Conservation (phyloP, 2,113 vertebrate genomes). For the Anser brachyrhynchus region DNA sequence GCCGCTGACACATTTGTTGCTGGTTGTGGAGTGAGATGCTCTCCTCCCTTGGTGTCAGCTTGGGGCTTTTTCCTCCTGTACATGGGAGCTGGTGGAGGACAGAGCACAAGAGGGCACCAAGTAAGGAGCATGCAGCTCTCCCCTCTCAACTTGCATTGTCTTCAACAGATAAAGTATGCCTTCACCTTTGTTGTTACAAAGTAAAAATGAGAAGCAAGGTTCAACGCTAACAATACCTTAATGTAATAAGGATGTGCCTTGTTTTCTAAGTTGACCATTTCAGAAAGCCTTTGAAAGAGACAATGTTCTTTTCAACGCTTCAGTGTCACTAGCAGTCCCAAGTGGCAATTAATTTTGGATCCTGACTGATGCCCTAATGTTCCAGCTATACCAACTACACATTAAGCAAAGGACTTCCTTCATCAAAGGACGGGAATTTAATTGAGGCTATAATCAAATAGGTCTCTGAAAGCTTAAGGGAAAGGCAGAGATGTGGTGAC, state of each 20-base stretch:
- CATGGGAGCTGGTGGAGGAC: not conserved
- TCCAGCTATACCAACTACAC: not conserved
- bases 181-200: not conserved
- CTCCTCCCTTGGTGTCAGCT: not conserved
- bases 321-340: not conserved
- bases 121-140: not conserved
- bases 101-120: not conserved
- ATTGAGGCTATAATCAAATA: constrained; percentile 48
- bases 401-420: constrained; percentile 34
- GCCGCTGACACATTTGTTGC: not conserved
- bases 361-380: not conserved
- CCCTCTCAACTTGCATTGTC: not conserved
- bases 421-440: constrained; percentile 49
- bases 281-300: constrained; percentile 40
- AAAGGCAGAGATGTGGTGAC: not conserved
- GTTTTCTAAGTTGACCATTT: constrained; percentile 15
- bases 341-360: constrained; percentile 55
- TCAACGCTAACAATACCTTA: not conserved
- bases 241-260: not conserved
- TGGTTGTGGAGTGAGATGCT: not conserved
- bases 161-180: not conserved
- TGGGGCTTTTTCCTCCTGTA: not conserved
- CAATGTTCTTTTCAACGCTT: not conserved
- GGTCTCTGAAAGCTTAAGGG: constrained; percentile 23
- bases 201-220: not conserved